Evolutionary conservation across 2,797 vertebrate species (phyloP), one percentile per base, ranked within the genome.

Genomic region (Pantherophis vulpinus): DNA sequence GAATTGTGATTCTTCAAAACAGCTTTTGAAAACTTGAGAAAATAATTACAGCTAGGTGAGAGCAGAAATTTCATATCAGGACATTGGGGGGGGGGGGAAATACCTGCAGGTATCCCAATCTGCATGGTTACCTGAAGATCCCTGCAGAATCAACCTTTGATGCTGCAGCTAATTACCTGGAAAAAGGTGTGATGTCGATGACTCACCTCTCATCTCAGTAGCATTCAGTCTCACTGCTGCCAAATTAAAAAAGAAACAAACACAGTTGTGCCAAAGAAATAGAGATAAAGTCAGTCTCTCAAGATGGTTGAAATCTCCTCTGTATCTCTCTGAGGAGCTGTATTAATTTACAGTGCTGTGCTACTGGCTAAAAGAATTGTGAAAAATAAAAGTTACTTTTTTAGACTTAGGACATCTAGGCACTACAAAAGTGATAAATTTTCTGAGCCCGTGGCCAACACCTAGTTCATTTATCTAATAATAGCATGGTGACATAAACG

Each of bases 1-100:
- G 94, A 93, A 93, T 90, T 93, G 93, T 93, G 95, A 94, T 94
- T 96, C 94, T 96, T 96, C 93, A 93, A 94, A 96, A 95, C 37
- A 93, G 90, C 95, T 60, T 51, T 94, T 83, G 90, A 95, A 93
- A 88, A 86, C 90, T 94, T 93, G 93, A 96, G 92, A 74, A 95
- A 96, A 96, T 96, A 96, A 96, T 97, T 97, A 94, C 83, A 94
- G 90, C 87, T 95, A 91, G 66, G 94, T 93, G 93, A 91, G 90
- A 92, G 60, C 90, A 91, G 96, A 96, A 95, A 91, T 94, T 23
- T 55, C 93, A 55, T 54, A 20, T 63, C 54, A 51, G n/a, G 86
- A 92, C 93, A 61, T 79, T 16, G 54, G n/a, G 32, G 32, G 32
- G 87, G 14, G 11, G 8, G 12, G 11, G 0, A 29, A 1, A 89